A percentile compares a stretch with the other conserved stretches of the same genome.
phyloP scores from a whole-genome alignment of 2,888 invertebrate genomes.

The Leucophenga maculata region DNA sequence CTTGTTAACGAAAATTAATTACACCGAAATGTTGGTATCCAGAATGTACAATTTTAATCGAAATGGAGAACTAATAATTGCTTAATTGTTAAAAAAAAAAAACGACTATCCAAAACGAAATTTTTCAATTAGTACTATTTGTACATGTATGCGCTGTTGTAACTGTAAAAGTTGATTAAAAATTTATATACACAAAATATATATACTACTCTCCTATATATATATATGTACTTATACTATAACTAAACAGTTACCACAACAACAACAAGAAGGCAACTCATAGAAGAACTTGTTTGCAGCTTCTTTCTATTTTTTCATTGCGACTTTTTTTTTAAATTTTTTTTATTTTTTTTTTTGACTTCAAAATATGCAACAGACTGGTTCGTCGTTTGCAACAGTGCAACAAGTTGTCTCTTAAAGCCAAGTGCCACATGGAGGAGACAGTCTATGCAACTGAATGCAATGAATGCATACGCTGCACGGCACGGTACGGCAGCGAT shows the following conservation, averaged over 20 bases:
- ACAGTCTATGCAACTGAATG: no score
- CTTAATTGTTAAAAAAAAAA: no score
- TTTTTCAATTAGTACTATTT: no score
- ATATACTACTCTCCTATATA: conserved; percentile 6
- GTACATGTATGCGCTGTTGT: no score
- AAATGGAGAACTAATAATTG: no score
- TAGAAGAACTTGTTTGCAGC: conserved; percentile 55
- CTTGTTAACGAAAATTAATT: no score
- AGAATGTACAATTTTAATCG: no score
- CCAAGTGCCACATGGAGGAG: background rate
- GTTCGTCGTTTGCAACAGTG: conserved; percentile 17
- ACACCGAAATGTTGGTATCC: no score
- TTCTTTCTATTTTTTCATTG: conserved; percentile 53
- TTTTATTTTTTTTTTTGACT: background rate
- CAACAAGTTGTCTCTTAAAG: conserved; percentile 19
- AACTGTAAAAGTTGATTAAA: background rate
- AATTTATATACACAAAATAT: background rate
- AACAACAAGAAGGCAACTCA: background rate
- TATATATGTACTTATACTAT: conserved; percentile 15
- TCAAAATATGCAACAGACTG: conserved; percentile 21
- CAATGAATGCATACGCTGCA: conserved; percentile 40
- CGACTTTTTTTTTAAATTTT: background rate
- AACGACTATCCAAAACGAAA: no score
- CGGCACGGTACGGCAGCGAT: background rate
- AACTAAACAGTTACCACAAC: conserved; percentile 22